Evolutionary conservation across 1,140 invertebrate species (phyloP), one percentile per base, ranked within the genome.

Genomic region (Caerostris darwini): DNA sequence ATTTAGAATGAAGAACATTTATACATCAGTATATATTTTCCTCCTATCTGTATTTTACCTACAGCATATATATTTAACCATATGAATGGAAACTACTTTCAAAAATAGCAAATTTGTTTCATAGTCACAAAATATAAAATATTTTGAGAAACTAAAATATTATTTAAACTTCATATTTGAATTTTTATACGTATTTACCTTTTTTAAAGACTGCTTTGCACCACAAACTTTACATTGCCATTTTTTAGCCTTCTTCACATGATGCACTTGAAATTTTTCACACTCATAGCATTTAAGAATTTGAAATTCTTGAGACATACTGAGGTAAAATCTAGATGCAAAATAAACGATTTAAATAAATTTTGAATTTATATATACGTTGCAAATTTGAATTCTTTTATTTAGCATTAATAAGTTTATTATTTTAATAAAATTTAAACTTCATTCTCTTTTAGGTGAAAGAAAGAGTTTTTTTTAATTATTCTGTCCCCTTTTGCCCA

Each of bases 181-280:
- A 17, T 64, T 64, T 7, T 64, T 64, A 64, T 10, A 64, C 14
- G 12, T 64, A 81, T 71, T 59, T 17, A 82, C 90, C 10, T 61
- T 91, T 59, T 91, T 91, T n/a, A 91, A 12, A 3, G 90, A 91
- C 53, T 92, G 90, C 19, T 85, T 92, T 67, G 56, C 81, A 8
- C 71, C 71, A 54, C 90, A 92, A 56, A 83, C 81, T 92, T 92
- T 92, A 34, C 90, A 92, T 14, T 50, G 34, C 90, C 90, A 92
- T 14, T 64, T 92, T 56, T 85, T 92, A 54, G 77, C 56, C 59
- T 92, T 92, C 59, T 92, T 92, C 14, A 58, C 14, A 50, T 85
- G 81, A 92, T 92, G 81, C 17, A 92, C 90, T 92, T 92, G 90
- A 67, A 92, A 92, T 67, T 59, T 92, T 92, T 92, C 81, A 67